Evolutionary conservation across 1,140 invertebrate genomes (phyloP).

Genomic region (Pinna nobilis): DNA sequence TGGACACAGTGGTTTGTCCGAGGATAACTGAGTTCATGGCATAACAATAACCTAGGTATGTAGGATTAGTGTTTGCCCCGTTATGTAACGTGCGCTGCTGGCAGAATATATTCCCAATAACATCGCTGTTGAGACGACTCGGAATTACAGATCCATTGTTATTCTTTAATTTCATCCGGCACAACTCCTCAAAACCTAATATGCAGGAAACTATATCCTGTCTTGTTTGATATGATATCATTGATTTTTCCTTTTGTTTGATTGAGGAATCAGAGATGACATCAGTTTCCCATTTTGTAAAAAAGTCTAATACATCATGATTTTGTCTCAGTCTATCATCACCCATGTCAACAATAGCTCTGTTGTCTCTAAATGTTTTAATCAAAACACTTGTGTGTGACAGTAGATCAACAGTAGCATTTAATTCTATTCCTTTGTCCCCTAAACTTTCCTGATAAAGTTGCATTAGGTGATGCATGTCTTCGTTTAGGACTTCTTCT

Average conservation of each 20-base stretch:
- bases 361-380: conserved; percentile 2
- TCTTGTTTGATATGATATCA: conserved; percentile 23
- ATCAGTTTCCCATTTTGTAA: conserved; percentile 19
- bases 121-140: conserved; percentile 11
- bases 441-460: not conserved
- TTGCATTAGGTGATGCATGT: conserved; percentile 27
- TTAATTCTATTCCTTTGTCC: not conserved
- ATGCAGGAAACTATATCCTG: conserved; percentile 22
- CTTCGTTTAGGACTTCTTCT: conserved; percentile 4
- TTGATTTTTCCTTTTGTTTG: not conserved
- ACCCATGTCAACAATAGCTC: not conserved
- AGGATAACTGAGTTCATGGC: conserved; percentile 20
- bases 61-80: conserved; percentile 29
- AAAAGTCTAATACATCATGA: not conserved
- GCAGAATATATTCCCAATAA: conserved; percentile 26
- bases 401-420: conserved; percentile 15
- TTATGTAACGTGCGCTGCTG: conserved; percentile 28
- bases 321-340: conserved; percentile 20
- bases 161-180: conserved; percentile 3
- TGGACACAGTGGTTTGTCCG: conserved; percentile 6
- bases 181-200: conserved; percentile 18
- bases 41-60: conserved; percentile 26
- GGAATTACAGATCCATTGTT: conserved; percentile 16
- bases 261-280: not conserved
- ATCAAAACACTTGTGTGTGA: conserved; percentile 16